Conservation (phyloP, 2,797 vertebrate species). For the Spheniscus humboldti region DNA sequence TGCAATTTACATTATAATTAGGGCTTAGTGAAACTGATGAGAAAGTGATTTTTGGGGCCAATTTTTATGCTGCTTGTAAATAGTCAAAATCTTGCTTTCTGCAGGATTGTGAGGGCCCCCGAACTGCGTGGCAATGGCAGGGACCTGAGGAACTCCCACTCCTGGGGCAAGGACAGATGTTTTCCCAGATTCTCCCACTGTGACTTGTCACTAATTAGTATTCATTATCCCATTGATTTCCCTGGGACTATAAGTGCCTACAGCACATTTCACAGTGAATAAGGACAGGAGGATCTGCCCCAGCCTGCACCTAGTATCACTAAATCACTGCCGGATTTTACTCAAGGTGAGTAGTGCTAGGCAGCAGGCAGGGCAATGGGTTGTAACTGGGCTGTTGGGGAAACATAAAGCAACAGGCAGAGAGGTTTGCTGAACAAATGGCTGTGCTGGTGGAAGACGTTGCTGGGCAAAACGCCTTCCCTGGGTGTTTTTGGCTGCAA, state of each 20-base stretch:
- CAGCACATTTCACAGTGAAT: background rate
- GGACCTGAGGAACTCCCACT: background rate
- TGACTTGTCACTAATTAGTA: background rate
- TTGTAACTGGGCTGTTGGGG: background rate
- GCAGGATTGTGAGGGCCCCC: background rate
- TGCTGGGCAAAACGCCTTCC: background rate
- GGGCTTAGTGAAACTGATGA: slow-evolving; percentile 51
- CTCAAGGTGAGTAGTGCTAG: background rate
- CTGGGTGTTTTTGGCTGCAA: background rate
- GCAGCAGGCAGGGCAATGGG: accelerated
- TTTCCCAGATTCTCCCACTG: slow-evolving; percentile 3
- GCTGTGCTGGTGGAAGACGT: background rate
- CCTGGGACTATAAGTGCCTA: background rate
- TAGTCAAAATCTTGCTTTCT: slow-evolving; percentile 25
- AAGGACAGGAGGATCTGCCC: background rate
- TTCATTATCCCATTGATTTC: slow-evolving; percentile 35
- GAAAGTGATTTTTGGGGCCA: slow-evolving; percentile 45
- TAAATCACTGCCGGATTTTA: background rate
- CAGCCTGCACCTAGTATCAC: background rate
- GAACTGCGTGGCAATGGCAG: background rate
- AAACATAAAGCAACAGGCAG: background rate
- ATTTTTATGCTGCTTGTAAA: slow-evolving; percentile 36
- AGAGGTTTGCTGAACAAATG: background rate
- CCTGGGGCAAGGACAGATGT: slow-evolving; percentile 5
- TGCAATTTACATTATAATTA: slow-evolving; percentile 62